A percentile compares a stretch with the other conserved stretches of the same genome.
Conservation (phyloP, 2,113 vertebrate genomes). For the Phalacrocorax aristotelis region DNA sequence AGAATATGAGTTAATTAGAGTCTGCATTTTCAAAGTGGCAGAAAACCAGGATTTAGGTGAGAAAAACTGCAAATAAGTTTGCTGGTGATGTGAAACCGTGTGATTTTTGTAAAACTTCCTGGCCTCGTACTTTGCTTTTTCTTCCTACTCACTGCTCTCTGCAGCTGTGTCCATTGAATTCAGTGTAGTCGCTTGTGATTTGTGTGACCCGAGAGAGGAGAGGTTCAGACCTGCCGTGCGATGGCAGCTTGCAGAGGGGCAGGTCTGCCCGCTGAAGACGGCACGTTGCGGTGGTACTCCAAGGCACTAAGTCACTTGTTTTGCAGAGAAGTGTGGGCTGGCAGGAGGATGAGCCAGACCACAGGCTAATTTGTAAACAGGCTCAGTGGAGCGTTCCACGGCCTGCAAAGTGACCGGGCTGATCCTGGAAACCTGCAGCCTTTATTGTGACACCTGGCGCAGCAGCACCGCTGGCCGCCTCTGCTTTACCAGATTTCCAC, state of each 20-base stretch:
- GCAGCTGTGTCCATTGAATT: neutral
- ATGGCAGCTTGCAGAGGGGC: neutral
- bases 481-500: neutral
- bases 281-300: accelerated
- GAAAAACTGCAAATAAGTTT: neutral
- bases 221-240: accelerated
- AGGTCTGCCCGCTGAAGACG: accelerated
- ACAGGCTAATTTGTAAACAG: neutral
- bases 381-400: neutral
- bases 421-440: neutral
- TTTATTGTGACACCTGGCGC: neutral
- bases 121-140: neutral
- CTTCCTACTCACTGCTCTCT: neutral
- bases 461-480: neutral
- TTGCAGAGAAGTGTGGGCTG: neutral
- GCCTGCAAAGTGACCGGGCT: neutral
- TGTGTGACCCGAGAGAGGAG: neutral
- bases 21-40: neutral
- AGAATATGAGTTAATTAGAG: conserved; percentile 7
- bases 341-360: neutral
- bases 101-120: neutral
- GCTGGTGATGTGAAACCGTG: neutral
- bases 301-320: neutral
- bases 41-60: neutral
- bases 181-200: accelerated